These are phyloP conservation scores for Monomorium pharaonis DNA, from an alignment of 1,140 invertebrate genomes.

Conservation along the genomic window DNA sequence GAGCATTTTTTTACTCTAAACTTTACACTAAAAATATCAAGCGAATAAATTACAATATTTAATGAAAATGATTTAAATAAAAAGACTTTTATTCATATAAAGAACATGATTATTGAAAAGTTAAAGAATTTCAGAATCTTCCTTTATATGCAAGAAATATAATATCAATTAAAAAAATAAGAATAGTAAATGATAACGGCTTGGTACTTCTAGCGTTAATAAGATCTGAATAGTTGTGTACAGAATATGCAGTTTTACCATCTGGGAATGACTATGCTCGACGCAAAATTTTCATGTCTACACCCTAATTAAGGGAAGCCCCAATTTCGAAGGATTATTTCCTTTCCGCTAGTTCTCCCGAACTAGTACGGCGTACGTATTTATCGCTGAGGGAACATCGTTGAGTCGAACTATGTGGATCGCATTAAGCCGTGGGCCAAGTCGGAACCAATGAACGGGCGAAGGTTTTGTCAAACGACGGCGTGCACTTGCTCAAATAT, in stretches of 20 bases:
- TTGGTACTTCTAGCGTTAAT: too few species aligned
- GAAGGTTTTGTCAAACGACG: slow-evolving; percentile 22
- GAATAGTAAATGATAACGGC: too few species aligned
- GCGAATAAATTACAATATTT: too few species aligned
- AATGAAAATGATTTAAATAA: too few species aligned
- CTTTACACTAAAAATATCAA: too few species aligned
- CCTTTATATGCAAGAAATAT: too few species aligned
- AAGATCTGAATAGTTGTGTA: neutral
- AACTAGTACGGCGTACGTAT: neutral
- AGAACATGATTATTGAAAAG: too few species aligned
- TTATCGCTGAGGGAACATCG: slow-evolving; percentile 19
- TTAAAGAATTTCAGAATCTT: too few species aligned
- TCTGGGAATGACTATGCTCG: neutral
- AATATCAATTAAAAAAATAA: too few species aligned
- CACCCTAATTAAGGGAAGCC: slow-evolving; percentile 9
- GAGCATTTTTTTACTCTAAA: too few species aligned
- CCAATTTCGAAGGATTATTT: slow-evolving; percentile 19
- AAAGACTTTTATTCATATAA: too few species aligned
- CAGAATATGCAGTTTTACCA: neutral
- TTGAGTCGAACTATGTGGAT: slow-evolving; percentile 22
- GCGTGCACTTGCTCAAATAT: slow-evolving; percentile 62
- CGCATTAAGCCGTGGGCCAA: slow-evolving; percentile 17
- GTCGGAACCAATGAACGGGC: slow-evolving; percentile 23
- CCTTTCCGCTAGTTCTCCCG: slow-evolving; percentile 12
- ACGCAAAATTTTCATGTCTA: neutral